Conservation (phyloP, 2,113 vertebrate genomes). For the Irena cyanogastra region DNA sequence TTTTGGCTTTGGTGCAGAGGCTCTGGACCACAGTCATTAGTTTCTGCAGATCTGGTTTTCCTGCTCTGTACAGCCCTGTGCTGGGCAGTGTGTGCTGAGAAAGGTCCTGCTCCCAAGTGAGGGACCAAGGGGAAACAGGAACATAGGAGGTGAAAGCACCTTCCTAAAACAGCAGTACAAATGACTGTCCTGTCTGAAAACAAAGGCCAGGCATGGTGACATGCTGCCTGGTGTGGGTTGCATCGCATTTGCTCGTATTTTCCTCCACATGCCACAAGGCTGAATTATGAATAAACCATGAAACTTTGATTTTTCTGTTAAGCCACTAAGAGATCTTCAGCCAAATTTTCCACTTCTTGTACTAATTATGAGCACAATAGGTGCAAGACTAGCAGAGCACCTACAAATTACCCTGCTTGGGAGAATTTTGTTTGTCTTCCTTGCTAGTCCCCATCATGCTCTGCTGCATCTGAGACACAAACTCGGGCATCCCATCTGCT, state of each 20-base stretch:
- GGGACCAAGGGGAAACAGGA: background rate
- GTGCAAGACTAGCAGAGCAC: background rate
- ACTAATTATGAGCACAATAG: background rate
- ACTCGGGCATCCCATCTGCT: background rate
- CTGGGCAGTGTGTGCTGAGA: background rate
- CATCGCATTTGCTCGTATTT: background rate
- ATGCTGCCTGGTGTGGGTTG: accelerated
- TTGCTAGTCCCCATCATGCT: background rate
- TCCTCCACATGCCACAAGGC: background rate
- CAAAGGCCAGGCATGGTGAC: background rate
- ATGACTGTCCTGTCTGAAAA: background rate
- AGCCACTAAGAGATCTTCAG: background rate
- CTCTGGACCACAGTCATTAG: background rate
- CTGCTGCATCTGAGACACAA: background rate
- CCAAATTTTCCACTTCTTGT: background rate
- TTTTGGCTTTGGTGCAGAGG: background rate
- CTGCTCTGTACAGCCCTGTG: accelerated
- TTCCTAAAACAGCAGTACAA: background rate
- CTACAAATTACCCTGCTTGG: background rate
- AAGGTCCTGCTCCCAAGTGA: background rate
- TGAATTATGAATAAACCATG: background rate
- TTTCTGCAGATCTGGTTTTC: background rate
- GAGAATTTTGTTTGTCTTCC: background rate
- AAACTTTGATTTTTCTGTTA: background rate
- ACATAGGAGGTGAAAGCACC: background rate